Evolutionary conservation across 2,888 invertebrate genomes (phyloP), one percentile per base, ranked within the genome.

Genomic region (Iphiclides podalirius): DNA sequence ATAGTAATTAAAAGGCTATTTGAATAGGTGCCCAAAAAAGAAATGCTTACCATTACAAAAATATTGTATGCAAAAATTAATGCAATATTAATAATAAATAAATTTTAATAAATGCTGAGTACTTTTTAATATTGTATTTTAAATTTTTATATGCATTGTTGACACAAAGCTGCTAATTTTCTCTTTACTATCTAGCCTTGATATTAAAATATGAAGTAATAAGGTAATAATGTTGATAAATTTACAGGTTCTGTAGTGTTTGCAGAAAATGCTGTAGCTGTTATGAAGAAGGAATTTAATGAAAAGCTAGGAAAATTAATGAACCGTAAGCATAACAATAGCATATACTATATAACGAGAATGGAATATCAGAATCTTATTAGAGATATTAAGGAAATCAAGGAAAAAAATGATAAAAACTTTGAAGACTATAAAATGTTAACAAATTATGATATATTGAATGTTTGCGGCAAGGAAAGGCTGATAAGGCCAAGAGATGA

Each of bases 391-490:
- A 76, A 74, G 41, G 58, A 66, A 40, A 63, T 77, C 0, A 82
- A 80, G 59, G 54, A 47, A 6, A 79, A 77, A 54, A 11, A 15
- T 12, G 17, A 59, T 6, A 85, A 83, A 56, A 61, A 58, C 15
- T 84, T 70, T 47, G 71, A 78, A 13, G 85, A 86, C 47, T 84
- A 70, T 28, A 79, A 72, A 65, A 70, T 78, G 68, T 59, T 85
- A 26, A 64, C 74, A 0, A 79, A 63, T 52, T 85, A 83, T 55
- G 81, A 83, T 54, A 49, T 83, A 14, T 33, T 81, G 28, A 55
- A 67, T 16, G 52, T 77, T 0, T 70, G 61, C 33, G 72, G 70
- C 0, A 72, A 51, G 47, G 74, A 80, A 33, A 66, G 71, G 47
- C 60, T 85, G 0, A 70, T 85, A 17, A 72, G 71, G 52, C 77